Base-by-base conservation (phyloP, 2,888 invertebrate genomes). In the Lepidochitona cinerea region DNA sequence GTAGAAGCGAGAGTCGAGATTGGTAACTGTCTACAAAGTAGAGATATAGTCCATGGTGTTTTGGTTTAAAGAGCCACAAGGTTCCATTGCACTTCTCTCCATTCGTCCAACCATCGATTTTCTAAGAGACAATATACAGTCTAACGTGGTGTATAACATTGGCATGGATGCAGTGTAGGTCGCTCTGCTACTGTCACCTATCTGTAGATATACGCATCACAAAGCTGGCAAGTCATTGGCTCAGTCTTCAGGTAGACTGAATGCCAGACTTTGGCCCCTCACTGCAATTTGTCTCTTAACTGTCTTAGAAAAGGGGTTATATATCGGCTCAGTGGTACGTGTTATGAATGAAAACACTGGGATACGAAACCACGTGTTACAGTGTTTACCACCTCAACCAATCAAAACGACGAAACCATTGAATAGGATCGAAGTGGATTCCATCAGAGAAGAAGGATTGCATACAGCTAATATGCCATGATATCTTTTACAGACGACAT, bases 331-430 rank as follows among this genome's bases (percentile, higher is more conserved):
- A 59, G 23, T 29, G 18, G 59, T 32, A 32, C 29, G 59, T 59
- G 59, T 59, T 59, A 29, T 59, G 59, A 59, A 59, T 59, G 59
- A 59, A 26, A 59, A 3, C 29, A 23, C 59, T 59, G 14, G 59
- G 59, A 59, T 32, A 29, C 14, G 59, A 23, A 29, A 59, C 59
- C 59, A 59, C 59, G 59, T 59, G 59, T 59, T 59, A 23, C 59
- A 23, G 7, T 59, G 59, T 59, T 59, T 59, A 59, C 59, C 26
- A 59, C 23, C 14, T 29, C 32, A 32, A 26, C 59, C 59, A 59
- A 59, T 59, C 59, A 29, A 2, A 59, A 59, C 14, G 3, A 14
- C 12, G 59, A 59, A 26, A 4, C 32, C 29, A 26, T 3, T 32
- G 9, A 29, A 7, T 2, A 26, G 59, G 59, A 29, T 29, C 23